Conservation (phyloP, 2,797 vertebrate genomes). For the Pangasius krempfi region DNA sequence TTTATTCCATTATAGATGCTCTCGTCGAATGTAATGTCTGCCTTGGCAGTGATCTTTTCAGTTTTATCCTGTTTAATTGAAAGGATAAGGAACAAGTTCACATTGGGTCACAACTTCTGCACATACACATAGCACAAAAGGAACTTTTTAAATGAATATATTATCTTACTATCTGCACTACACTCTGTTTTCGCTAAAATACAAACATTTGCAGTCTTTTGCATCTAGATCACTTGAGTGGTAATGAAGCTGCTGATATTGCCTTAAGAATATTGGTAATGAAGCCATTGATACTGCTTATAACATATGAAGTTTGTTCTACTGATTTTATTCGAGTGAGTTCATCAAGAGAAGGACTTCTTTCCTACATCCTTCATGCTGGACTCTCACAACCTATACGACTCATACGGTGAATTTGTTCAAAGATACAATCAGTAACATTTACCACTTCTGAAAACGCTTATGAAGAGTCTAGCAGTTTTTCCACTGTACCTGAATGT, state of each 20-base stretch:
- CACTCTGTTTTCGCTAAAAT: background rate
- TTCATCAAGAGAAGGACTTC: background rate
- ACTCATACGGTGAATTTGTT: too few species aligned
- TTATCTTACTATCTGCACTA: background rate
- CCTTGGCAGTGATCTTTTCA: slow-evolving; percentile 42
- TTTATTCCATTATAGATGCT: slow-evolving; percentile 2
- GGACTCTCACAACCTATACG: background rate
- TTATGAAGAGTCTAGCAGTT: background rate
- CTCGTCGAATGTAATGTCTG: slow-evolving; percentile 46
- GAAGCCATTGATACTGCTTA: background rate
- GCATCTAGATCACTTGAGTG: background rate
- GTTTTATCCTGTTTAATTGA: slow-evolving; percentile 19
- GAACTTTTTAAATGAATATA: background rate
- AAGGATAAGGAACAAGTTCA: background rate
- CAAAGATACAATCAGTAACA: background rate
- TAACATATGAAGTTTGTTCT: background rate
- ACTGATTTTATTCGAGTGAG: background rate
- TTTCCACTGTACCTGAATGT: slow-evolving; percentile 52
- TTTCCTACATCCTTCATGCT: background rate
- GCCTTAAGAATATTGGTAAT: background rate
- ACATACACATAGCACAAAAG: background rate
- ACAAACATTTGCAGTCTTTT: background rate
- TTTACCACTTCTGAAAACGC: background rate
- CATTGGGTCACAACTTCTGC: background rate
- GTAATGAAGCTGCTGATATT: background rate